Evolutionary conservation across 2,888 invertebrate genomes (phyloP), one percentile per base, ranked within the genome.

Genomic region (Ophion slaviceki): DNA sequence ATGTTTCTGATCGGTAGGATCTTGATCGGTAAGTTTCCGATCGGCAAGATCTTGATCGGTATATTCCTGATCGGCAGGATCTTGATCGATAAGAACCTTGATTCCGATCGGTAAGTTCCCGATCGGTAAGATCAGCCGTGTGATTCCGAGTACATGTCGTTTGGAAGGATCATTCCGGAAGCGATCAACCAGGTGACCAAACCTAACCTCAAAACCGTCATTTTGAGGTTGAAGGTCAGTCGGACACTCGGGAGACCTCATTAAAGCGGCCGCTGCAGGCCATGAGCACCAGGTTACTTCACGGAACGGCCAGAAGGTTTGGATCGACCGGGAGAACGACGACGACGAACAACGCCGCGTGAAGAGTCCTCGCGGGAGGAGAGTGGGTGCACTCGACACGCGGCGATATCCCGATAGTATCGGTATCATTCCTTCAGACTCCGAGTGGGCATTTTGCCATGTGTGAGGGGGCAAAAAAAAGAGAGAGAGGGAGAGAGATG

Each of bases 321-420:
- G 36, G 62, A 71, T 53, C 47, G 4, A 71, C 62, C 47, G 3
- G 62, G 28, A 53, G 45, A 32, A 36, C 62, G 24, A 80, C 47
- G n/a, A 36, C 62, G 24, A 80, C 47, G n/a, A 64, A 64, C 20
- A 67, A 67, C 57, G 24, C 45, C 32, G 64, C 20, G 66, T 24
- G 57, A 64, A 76, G 17, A 61, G 64, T 59, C 47, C n/a, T 66
- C 64, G 77, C 53, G 71, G 45, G 77, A 66, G 77, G 72, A 71
- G 59, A 66, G 72, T 86, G 47, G 47, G 70, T 82, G 76, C 66
- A 71, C 72, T 80, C 72, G 72, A 74, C 80, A 74, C 80, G 71
- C 59, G 66, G 20, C 10, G 66, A 74, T 80, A 74, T 74, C 10
- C 80, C 72, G 74, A 72, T 71, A 24, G 71, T 80, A 80, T 74